Evolutionary conservation across 2,113 vertebrate species (phyloP).

Genomic region (Nesogale talazaci): DNA sequence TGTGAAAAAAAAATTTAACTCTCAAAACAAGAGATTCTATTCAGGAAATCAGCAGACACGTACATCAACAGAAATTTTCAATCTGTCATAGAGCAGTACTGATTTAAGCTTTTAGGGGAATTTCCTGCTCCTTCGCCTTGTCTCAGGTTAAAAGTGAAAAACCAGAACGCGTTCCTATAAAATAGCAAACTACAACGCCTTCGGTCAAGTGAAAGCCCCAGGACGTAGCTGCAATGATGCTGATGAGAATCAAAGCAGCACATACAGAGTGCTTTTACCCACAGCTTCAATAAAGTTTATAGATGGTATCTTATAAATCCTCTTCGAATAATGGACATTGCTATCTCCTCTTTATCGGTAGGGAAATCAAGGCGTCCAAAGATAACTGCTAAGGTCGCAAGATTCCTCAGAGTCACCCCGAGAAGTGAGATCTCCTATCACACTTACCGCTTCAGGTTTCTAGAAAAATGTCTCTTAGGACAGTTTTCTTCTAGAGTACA

Average conservation of each 20-base stretch:
- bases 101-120: not conserved
- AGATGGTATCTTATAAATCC: not conserved
- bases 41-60: conserved; percentile 13
- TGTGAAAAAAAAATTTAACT: not conserved
- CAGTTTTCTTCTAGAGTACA: not conserved
- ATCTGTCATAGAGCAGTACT: not conserved
- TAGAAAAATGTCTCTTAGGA: not conserved
- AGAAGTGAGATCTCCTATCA: not conserved
- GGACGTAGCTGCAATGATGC: not conserved
- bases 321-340: conserved; percentile 23
- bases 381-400: not conserved
- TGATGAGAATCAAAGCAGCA: not conserved
- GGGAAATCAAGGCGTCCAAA: not conserved
- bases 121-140: conserved; percentile 7
- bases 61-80: conserved; percentile 29
- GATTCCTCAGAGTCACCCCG: not conserved
- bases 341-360: not conserved
- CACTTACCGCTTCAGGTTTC: not conserved
- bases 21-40: conserved; percentile 41
- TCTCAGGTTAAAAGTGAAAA: conserved; percentile 44
- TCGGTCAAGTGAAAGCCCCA: conserved; percentile 31
- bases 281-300: not conserved
- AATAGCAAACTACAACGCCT: not conserved
- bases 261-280: not conserved
- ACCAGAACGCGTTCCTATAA: not conserved